A percentile compares a stretch with the other conserved stretches of the same genome.
Evolutionary conservation across 37 sponge, comb jelly and placozoan species (phyloP).

Genomic region (Petrosia ficiformis): DNA sequence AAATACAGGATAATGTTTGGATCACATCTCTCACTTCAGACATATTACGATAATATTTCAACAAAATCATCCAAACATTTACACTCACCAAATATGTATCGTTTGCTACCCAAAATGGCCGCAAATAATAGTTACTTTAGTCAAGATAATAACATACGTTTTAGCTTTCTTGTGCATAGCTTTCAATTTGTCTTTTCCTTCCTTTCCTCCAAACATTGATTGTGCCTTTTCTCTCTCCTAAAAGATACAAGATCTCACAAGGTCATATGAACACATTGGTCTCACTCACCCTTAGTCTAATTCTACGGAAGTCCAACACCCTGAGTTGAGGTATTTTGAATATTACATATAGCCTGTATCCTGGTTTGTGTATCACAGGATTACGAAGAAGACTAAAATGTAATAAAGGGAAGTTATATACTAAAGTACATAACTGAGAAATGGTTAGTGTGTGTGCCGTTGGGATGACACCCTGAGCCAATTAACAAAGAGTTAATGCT

Average conservation of each 20-base stretch:
- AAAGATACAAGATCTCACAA: neutral
- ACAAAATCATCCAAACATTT: too few relatives aligned
- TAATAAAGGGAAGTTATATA: neutral
- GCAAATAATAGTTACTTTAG: too few relatives aligned
- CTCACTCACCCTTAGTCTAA: slow-evolving; percentile 70
- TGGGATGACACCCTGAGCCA: too few relatives aligned
- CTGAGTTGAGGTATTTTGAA: slow-evolving; percentile 74
- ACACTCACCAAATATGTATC: too few relatives aligned
- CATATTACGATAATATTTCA: too few relatives aligned
- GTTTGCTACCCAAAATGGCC: too few relatives aligned
- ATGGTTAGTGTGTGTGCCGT: too few relatives aligned
- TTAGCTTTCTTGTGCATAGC: slow-evolving; percentile 43
- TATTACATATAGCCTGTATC: slow-evolving; percentile 85
- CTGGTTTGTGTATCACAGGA: slow-evolving; percentile 80
- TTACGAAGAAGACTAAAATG: slow-evolving; percentile 79
- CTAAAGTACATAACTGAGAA: neutral
- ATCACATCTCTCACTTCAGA: too few relatives aligned
- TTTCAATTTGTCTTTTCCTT: slow-evolving; percentile 27
- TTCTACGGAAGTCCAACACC: slow-evolving; percentile 87
- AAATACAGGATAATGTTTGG: too few relatives aligned
- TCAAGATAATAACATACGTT: slow-evolving; percentile 44
- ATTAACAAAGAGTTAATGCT: too few relatives aligned
- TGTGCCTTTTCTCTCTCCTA: slow-evolving; percentile 78
- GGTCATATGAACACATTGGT: neutral
- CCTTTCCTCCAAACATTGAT: slow-evolving; percentile 70